Conservation (phyloP, 2,888 invertebrate genomes). For the Agrochola circellaris region DNA sequence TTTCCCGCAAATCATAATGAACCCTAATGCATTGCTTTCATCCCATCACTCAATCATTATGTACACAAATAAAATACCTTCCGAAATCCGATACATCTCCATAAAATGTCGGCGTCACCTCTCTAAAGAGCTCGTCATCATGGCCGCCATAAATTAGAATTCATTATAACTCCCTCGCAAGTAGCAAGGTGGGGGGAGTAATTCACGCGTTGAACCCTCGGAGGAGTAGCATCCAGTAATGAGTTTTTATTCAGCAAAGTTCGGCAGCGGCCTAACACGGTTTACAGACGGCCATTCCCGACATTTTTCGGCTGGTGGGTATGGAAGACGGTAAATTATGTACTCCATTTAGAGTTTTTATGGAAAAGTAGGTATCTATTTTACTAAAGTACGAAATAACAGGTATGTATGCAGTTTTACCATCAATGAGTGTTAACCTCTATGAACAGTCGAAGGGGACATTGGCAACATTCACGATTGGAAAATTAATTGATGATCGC, state of each 20-base stretch:
- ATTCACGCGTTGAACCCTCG: slow-evolving; percentile 57
- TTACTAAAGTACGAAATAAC: neutral
- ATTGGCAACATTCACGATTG: neutral
- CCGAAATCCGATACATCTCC: slow-evolving; percentile 42
- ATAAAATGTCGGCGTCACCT: slow-evolving; percentile 53
- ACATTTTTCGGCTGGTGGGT: neutral
- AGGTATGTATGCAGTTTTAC: no score
- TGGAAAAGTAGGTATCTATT: neutral
- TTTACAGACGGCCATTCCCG: slow-evolving; percentile 14
- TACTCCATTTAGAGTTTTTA: neutral
- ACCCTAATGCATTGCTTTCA: slow-evolving; percentile 19
- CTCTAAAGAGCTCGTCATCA: slow-evolving; percentile 47
- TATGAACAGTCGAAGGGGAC: neutral
- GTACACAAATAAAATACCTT: slow-evolving; percentile 33
- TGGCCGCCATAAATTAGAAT: slow-evolving; percentile 65
- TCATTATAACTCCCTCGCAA: slow-evolving; percentile 64
- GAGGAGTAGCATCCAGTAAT: slow-evolving; percentile 58
- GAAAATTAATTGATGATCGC: neutral
- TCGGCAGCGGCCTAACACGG: slow-evolving; percentile 34
- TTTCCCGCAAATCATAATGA: neutral
- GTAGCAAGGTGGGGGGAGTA: slow-evolving; percentile 60
- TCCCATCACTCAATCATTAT: slow-evolving; percentile 17
- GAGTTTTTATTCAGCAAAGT: slow-evolving; percentile 70
- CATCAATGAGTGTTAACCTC: no score
- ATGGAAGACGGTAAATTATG: neutral